phyloP scores from a whole-genome alignment of 2,113 vertebrate species.

The Arenaria interpres region DNA sequence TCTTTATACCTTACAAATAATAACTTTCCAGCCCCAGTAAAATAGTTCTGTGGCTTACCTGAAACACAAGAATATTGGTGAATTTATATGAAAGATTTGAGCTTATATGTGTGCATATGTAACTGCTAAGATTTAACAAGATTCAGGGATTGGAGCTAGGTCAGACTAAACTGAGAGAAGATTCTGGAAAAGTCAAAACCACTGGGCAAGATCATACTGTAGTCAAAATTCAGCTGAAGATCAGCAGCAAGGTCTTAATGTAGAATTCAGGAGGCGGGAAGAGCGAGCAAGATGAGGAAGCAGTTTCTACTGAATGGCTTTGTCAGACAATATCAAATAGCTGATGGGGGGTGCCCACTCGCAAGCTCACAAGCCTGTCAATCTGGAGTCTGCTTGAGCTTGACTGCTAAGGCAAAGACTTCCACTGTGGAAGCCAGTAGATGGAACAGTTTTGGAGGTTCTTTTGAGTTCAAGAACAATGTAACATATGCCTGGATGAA shows the following conservation, averaged over 20 bases:
- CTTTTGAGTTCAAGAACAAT: not conserved
- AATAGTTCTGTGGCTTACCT: not conserved
- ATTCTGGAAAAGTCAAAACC: not conserved
- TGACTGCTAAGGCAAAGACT: not conserved
- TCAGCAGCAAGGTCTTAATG: not conserved
- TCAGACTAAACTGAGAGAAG: not conserved
- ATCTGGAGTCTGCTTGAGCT: not conserved
- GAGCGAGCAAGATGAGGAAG: not conserved
- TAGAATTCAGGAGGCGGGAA: not conserved
- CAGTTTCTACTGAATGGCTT: not conserved
- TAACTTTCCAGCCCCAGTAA: not conserved
- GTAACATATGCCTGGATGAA: not conserved
- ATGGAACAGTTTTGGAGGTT: not conserved
- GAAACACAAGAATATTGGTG: not conserved
- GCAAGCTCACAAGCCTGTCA: not conserved
- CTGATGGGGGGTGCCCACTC: too few species aligned
- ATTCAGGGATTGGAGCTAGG: not conserved
- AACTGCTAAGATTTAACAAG: not conserved
- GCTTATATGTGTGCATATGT: fast-evolving
- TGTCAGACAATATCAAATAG: not conserved
- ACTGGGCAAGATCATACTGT: not conserved
- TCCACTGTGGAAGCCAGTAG: not conserved
- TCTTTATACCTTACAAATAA: not conserved
- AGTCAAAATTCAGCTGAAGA: not conserved
- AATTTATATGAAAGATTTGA: not conserved